Conservation (phyloP, 2,888 invertebrate genomes). For the Tetranychus piercei region DNA sequence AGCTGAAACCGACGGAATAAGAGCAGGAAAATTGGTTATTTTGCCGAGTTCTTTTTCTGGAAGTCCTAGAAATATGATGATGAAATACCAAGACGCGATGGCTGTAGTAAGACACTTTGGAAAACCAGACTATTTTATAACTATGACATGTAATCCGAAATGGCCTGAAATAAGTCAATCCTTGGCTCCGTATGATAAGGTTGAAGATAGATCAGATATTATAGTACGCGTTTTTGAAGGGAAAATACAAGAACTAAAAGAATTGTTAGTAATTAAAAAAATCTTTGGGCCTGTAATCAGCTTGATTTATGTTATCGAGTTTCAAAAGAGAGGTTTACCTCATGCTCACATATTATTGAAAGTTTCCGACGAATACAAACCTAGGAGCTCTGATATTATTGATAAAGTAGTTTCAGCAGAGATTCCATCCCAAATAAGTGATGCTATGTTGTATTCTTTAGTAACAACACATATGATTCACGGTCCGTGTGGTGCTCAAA, state of each 20-base stretch:
- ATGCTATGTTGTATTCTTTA: conserved; percentile 28
- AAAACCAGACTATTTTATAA: conserved; percentile 34
- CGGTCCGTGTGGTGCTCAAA: conserved; percentile 18
- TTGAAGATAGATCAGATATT: conserved; percentile 32
- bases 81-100: conserved; percentile 34
- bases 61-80: conserved; percentile 31
- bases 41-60: conserved; percentile 25
- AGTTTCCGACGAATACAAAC: too few species aligned
- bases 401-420: too few species aligned
- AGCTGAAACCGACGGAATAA: too few species aligned
- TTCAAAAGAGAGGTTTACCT: too few species aligned
- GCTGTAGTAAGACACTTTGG: conserved; percentile 33
- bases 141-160: conserved; percentile 34
- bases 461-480: too few species aligned
- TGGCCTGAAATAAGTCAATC: conserved; percentile 33
- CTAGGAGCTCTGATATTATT: too few species aligned
- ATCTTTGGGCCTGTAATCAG: too few species aligned
- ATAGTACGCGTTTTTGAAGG: conserved; percentile 24
- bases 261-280: too few species aligned
- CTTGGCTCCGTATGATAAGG: conserved; percentile 22
- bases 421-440: neutral
- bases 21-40: too few species aligned
- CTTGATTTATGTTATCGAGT: too few species aligned
- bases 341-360: too few species aligned
- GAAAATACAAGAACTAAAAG: too few species aligned